Evolutionary conservation across 2,797 vertebrate species (phyloP).

Genomic region (Diplodus puntazzo): DNA sequence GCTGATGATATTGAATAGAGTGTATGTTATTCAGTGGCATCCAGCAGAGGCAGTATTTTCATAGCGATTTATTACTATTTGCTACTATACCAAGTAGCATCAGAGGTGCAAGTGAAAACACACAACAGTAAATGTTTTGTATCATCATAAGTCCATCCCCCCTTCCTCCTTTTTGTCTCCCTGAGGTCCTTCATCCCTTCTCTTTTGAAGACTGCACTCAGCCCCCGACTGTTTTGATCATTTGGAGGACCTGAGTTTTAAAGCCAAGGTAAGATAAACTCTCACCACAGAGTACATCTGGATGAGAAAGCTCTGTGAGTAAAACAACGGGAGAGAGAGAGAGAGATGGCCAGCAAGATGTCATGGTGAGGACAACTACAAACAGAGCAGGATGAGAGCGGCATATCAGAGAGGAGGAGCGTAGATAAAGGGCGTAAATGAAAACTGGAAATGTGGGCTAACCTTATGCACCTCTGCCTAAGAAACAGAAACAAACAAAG

Average conservation of each 20-base stretch:
- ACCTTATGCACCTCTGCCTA: slow-evolving; percentile 38
- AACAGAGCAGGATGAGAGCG: slow-evolving; percentile 25
- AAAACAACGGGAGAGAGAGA: slow-evolving; percentile 67
- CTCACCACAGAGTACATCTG: slow-evolving; percentile 81
- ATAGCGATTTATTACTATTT: not conserved
- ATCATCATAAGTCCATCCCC: slow-evolving; percentile 33
- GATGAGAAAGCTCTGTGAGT: slow-evolving; percentile 74
- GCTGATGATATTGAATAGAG: slow-evolving; percentile 11
- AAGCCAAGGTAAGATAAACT: slow-evolving; percentile 84
- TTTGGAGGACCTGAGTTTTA: slow-evolving; percentile 75
- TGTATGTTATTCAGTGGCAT: not conserved
- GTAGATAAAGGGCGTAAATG: not conserved
- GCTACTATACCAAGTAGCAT: not conserved
- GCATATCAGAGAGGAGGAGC: slow-evolving; percentile 1
- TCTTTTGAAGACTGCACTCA: slow-evolving; percentile 79
- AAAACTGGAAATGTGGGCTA: slow-evolving; percentile 2
- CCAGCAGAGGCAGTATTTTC: not conserved
- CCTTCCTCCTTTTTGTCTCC: slow-evolving; percentile 15
- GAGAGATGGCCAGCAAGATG: slow-evolving; percentile 30
- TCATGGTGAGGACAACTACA: slow-evolving; percentile 47
- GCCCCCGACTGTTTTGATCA: slow-evolving; percentile 71
- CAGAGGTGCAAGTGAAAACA: slow-evolving; percentile 17
- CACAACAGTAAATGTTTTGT: slow-evolving; percentile 34
- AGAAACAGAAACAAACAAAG: slow-evolving; percentile 21
- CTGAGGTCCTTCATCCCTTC: slow-evolving; percentile 38